These are phyloP conservation scores for Oophaga sylvatica DNA, from an alignment of 2,797 vertebrate genomes.

Conservation along the genomic window DNA sequence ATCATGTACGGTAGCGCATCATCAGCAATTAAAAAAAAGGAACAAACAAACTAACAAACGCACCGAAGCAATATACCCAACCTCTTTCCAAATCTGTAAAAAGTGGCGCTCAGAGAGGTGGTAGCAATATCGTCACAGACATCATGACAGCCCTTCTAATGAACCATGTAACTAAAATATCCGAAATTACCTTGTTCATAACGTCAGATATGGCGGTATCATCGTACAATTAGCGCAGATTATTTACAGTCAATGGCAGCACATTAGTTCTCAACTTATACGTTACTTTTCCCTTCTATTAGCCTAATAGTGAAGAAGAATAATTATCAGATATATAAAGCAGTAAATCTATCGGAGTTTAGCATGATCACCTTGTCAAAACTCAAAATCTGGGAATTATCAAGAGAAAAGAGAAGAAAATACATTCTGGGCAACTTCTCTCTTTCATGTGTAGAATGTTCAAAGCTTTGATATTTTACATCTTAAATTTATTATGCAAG, in stretches of 20 bases:
- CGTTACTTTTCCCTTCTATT: not conserved
- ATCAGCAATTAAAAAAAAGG: too few relatives aligned
- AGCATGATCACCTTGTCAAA: conserved; percentile 16
- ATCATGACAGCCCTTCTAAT: not conserved
- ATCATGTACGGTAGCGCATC: too few relatives aligned
- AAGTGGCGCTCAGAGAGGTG: not conserved
- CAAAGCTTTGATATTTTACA: conserved; percentile 54
- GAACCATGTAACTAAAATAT: not conserved
- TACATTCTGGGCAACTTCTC: conserved; percentile 9
- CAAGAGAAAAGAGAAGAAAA: conserved; percentile 25
- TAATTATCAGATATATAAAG: not conserved
- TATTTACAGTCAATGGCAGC: not conserved
- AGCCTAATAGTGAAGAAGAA: not conserved
- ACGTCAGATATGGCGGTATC: not conserved
- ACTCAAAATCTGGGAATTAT: conserved; percentile 1
- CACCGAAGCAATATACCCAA: not conserved
- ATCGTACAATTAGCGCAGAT: not conserved
- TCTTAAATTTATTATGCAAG: conserved; percentile 51
- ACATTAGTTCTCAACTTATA: too few relatives aligned
- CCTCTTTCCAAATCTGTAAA: not conserved
- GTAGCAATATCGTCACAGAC: not conserved
- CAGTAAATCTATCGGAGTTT: too few relatives aligned
- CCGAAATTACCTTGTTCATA: not conserved
- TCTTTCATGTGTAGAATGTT: conserved; percentile 35
- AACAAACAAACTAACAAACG: too few relatives aligned